These are phyloP conservation scores for Myocastor coypus DNA, from an alignment of 2,113 vertebrate genomes.

Conservation along the genomic window DNA sequence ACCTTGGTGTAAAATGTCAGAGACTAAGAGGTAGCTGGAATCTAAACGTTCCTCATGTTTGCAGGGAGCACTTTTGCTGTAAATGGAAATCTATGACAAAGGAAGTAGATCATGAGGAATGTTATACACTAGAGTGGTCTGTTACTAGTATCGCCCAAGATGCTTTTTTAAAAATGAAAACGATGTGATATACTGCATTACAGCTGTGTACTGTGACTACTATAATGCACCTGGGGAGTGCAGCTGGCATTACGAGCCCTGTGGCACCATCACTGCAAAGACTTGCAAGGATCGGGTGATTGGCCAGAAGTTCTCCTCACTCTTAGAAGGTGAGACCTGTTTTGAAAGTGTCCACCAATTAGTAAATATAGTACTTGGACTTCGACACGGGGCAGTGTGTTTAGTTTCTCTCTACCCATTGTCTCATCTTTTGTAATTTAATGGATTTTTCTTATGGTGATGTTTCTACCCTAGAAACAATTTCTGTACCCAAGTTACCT, in stretches of 20 bases:
- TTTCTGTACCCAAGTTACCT: neutral
- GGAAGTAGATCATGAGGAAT: neutral
- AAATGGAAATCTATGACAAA: neutral
- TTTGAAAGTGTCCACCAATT: neutral
- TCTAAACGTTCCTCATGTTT: neutral
- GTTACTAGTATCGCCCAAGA: slow-evolving; percentile 5
- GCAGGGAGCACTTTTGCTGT: neutral
- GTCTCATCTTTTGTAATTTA: neutral
- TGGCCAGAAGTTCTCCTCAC: slow-evolving; percentile 82
- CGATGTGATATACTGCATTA: slow-evolving; percentile 48
- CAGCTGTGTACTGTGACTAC: slow-evolving; percentile 93
- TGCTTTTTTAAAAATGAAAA: neutral
- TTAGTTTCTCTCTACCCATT: neutral
- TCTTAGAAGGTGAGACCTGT: slow-evolving; percentile 89
- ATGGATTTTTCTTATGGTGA: neutral
- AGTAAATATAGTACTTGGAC: neutral
- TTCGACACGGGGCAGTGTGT: neutral
- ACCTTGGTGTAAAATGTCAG: neutral
- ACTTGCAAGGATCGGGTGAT: slow-evolving; percentile 86
- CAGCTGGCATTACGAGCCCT: slow-evolving; percentile 92
- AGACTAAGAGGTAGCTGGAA: neutral
- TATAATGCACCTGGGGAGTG: slow-evolving; percentile 88
- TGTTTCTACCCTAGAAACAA: slow-evolving; percentile 8
- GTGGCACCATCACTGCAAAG: slow-evolving; percentile 84
- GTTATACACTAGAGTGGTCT: neutral